phyloP scores from a whole-genome alignment of 2,113 vertebrate species.

The Suncus etruscus region DNA sequence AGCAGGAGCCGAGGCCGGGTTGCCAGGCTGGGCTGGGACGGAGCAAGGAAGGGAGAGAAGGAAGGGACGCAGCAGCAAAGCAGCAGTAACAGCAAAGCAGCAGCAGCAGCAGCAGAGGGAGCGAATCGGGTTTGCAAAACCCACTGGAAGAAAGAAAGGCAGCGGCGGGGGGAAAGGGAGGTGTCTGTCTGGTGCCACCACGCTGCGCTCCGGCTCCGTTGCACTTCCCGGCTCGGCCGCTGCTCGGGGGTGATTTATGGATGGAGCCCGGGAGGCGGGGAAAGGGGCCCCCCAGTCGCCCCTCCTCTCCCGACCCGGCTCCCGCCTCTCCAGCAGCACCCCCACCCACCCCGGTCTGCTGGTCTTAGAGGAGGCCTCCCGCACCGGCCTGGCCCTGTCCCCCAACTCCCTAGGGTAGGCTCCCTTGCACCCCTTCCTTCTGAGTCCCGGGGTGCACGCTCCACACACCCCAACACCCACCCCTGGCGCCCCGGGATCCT shows the following conservation, averaged over 20 bases:
- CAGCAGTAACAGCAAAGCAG: constrained; percentile 3
- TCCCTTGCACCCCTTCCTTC: too few relatives aligned
- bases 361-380: neutral
- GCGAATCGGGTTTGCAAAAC: constrained; percentile 55
- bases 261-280: constrained; percentile 70
- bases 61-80: neutral
- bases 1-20: too few relatives aligned
- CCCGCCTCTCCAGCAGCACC: constrained; percentile 31
- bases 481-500: neutral
- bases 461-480: neutral
- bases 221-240: constrained; percentile 73
- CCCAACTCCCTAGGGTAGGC: neutral
- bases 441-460: neutral
- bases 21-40: too few relatives aligned
- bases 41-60: too few relatives aligned
- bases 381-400: neutral
- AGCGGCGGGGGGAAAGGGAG: constrained; percentile 69
- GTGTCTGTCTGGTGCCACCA: constrained; percentile 79
- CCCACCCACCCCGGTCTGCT: too few relatives aligned
- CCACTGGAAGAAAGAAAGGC: constrained; percentile 60
- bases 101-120: constrained; percentile 34
- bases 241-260: constrained; percentile 78
- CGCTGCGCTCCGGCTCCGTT: constrained; percentile 67
- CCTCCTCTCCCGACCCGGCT: constrained; percentile 60
- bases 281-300: constrained; percentile 49